Conservation (phyloP, 2,113 vertebrate species). For the Guaruba guarouba region DNA sequence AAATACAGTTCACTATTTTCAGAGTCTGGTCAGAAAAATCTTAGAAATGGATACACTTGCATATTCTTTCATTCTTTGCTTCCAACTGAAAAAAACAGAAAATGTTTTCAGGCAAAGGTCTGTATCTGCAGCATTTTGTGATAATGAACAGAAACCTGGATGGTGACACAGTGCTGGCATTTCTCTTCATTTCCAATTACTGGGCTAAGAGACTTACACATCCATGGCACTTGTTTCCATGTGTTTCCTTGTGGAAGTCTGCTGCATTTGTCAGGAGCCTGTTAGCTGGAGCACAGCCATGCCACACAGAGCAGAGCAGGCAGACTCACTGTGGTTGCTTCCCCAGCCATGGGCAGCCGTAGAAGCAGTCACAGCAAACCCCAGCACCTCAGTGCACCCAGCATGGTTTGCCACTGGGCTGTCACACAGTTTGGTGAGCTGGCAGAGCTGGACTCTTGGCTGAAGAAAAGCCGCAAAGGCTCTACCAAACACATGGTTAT, state of each 20-base stretch:
- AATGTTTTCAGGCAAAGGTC: neutral
- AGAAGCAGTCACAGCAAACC: neutral
- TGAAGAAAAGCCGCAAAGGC: neutral
- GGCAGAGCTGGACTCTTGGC: accelerated
- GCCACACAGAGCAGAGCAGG: accelerated
- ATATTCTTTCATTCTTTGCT: neutral
- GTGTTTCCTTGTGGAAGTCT: neutral
- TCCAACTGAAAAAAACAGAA: neutral
- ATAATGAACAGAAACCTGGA: neutral
- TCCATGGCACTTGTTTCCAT: neutral
- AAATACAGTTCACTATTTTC: neutral
- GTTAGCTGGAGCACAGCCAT: neutral
- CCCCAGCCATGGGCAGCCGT: accelerated
- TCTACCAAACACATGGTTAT: neutral
- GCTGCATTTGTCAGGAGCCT: neutral
- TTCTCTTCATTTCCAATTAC: neutral
- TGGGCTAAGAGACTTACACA: neutral
- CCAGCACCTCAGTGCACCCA: neutral
- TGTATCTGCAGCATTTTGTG: neutral
- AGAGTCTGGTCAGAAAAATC: neutral
- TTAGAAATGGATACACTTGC: neutral
- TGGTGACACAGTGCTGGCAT: neutral
- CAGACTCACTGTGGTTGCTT: neutral
- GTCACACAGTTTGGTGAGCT: accelerated
- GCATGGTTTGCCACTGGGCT: neutral